phyloP scores from a whole-genome alignment of 2,797 vertebrate genomes.

The Vultur gryphus region DNA sequence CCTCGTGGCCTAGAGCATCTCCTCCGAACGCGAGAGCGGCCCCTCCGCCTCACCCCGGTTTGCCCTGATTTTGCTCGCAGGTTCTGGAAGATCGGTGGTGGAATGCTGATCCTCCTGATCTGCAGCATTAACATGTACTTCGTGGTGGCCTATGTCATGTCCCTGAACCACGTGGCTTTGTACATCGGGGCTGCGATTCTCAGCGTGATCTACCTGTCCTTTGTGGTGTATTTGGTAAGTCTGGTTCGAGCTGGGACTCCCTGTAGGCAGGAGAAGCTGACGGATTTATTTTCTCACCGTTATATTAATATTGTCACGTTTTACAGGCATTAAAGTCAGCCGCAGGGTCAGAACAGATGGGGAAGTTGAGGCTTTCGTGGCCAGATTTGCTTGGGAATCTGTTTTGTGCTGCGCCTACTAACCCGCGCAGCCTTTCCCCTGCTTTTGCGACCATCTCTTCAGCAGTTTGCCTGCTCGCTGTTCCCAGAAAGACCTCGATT shows the following conservation, averaged over 20 bases:
- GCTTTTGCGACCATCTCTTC: neutral
- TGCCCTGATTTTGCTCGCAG: slow-evolving; percentile 57
- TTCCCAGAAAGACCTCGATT: neutral
- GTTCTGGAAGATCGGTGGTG: slow-evolving; percentile 84
- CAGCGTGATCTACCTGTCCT: slow-evolving; percentile 84
- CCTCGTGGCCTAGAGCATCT: neutral
- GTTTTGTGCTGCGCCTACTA: neutral
- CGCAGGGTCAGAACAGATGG: neutral
- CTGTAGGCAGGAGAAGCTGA: neutral
- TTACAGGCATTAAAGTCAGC: neutral
- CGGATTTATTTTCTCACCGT: neutral
- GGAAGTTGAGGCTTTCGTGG: neutral
- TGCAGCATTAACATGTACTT: slow-evolving; percentile 93
- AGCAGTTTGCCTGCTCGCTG: neutral
- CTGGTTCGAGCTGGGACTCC: neutral
- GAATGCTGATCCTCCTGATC: slow-evolving; percentile 81
- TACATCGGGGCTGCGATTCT: slow-evolving; percentile 82
- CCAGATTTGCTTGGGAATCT: neutral
- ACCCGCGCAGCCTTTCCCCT: neutral
- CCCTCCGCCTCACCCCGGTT: accelerated
- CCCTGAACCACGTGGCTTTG: slow-evolving; percentile 75
- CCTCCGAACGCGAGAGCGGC: accelerated
- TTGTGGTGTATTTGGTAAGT: slow-evolving; percentile 91
- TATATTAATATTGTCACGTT: accelerated
- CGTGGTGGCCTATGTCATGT: slow-evolving; percentile 85